phyloP scores from a whole-genome alignment of 2,888 invertebrate genomes.

The Litoditis marina region DNA sequence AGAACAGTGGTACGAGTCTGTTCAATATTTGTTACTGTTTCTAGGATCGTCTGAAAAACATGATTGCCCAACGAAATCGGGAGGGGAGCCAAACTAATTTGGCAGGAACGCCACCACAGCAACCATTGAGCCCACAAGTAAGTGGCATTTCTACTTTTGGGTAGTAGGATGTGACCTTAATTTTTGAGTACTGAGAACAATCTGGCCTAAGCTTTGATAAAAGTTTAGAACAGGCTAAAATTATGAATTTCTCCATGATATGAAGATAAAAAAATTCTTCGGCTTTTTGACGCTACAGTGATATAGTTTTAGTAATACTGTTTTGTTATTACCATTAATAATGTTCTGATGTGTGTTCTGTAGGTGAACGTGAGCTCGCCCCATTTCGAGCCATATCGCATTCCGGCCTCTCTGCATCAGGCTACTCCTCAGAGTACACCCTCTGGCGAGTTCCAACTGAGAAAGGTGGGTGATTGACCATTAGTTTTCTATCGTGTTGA shows the following conservation, averaged over 20 bases:
- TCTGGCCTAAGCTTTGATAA: no score
- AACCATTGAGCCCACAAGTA: constrained; percentile 20
- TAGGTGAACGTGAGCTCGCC: constrained; percentile 42
- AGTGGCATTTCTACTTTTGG: no score
- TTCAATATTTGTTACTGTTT: no score
- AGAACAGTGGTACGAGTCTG: no score
- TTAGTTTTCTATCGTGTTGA: not conserved
- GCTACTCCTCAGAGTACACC: constrained; percentile 19
- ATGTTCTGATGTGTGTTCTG: not conserved
- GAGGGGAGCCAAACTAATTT: constrained; percentile 35
- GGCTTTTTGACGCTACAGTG: no score
- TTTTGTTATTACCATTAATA: not conserved
- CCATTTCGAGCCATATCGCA: constrained; percentile 51
- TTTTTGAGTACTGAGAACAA: no score
- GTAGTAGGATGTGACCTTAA: no score
- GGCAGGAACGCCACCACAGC: constrained; percentile 12
- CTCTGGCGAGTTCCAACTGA: constrained; percentile 47
- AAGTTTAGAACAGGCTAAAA: no score
- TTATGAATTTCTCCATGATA: no score
- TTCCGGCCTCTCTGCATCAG: constrained; percentile 23
- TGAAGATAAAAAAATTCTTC: not conserved
- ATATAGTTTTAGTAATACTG: not conserved
- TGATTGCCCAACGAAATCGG: constrained; percentile 49
- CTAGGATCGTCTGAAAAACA: constrained; percentile 58
- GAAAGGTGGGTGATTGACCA: no score